These are phyloP conservation scores for Anoura caudifer DNA, from an alignment of 2,113 vertebrate genomes.

Conservation along the genomic window DNA sequence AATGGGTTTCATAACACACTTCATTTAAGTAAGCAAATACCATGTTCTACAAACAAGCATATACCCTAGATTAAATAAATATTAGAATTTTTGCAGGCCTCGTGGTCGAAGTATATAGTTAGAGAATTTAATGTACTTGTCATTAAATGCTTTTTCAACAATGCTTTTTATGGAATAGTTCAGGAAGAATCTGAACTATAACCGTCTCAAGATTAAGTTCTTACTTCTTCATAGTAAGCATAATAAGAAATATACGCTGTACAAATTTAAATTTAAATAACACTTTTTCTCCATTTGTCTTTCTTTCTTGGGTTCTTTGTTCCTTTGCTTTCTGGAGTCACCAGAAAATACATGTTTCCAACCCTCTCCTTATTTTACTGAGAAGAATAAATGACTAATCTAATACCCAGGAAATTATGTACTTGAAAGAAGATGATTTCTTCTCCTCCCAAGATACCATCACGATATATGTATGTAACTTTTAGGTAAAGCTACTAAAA, in stretches of 20 bases:
- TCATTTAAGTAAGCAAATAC: not conserved
- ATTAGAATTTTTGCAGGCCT: not conserved
- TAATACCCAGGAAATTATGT: not conserved
- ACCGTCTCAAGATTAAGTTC: not conserved
- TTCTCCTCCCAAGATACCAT: not conserved
- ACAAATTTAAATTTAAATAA: slow-evolving; percentile 4
- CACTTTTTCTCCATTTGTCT: not conserved
- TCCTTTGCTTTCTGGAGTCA: not conserved
- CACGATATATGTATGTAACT: not conserved
- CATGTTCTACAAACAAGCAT: not conserved
- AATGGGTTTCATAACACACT: not conserved
- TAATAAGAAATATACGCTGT: not conserved
- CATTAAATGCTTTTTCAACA: not conserved
- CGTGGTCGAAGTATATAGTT: not conserved
- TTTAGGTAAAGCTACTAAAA: not conserved
- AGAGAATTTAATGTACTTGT: not conserved
- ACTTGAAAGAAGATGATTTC: not conserved
- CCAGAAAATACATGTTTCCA: not conserved
- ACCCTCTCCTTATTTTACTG: not conserved
- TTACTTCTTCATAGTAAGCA: not conserved
- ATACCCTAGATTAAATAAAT: not conserved
- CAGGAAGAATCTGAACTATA: not conserved
- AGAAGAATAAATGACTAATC: not conserved
- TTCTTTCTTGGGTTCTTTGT: not conserved
- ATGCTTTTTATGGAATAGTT: not conserved